Evolutionary conservation across 2,113 vertebrate species (phyloP), one percentile per base, ranked within the genome.

Genomic region (Quiscalus mexicanus): DNA sequence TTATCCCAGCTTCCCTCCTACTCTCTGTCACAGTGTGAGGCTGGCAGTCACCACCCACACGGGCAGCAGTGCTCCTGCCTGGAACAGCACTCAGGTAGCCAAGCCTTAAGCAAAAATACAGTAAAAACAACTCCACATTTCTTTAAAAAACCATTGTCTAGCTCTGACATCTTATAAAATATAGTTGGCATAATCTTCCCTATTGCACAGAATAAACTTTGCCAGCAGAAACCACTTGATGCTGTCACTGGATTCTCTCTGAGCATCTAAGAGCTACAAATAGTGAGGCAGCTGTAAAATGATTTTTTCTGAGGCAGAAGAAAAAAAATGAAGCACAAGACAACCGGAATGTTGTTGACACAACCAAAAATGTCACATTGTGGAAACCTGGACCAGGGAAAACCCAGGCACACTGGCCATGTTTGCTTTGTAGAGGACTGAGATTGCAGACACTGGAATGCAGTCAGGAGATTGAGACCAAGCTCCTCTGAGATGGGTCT

Each of bases 401-500:
- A 93, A 42, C 6, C 31, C 4, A 2, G 39, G 60, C 37, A 55
- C 5, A 1, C 3, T 23, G 24, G 30, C 3, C 6, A 0, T 2
- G 5, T 37, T 90, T 91, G 68, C 28, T 60, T 35, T 58, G 42
- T 9, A 28, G n/a, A 41, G 31, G 20, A 33, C 19, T 41, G 73
- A 35, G 21, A 15, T 2, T 5, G 5, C 75, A 71, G 70, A 8
- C 52, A 5, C 31, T 47, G 12, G 55, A 37, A 10, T 35, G 22
- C 10, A 31, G 17, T 17, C 45, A 62, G 44, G 37, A 59, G 33
- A 37, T n/a, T 16, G 37, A 71, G 49, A 35, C 16, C 44, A 23
- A 5, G 55, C 23, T 33, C 25, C 50, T 69, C 27, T 27, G 22
- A 33, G 44, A 27, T 23, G 33, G 27, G 8, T 44, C 63, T 82